phyloP scores from a whole-genome alignment of 2,797 vertebrate genomes.

The Etheostoma perlongum region DNA sequence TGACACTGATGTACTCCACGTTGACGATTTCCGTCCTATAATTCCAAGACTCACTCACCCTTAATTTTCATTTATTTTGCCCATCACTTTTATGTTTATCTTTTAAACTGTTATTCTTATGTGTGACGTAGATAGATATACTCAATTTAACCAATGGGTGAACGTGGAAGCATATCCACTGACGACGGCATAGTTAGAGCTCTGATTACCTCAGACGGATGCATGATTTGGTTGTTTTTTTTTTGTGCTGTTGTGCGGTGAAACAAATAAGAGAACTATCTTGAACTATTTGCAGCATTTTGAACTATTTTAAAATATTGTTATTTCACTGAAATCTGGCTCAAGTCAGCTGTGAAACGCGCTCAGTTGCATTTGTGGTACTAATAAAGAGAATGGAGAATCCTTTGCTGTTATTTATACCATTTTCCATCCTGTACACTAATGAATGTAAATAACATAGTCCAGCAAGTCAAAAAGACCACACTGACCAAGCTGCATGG shows the following conservation, averaged over 20 bases:
- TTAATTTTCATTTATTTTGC: conserved; percentile 62
- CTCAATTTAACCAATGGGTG: conserved; percentile 57
- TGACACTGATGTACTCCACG: conserved; percentile 69
- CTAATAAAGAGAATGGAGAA: neutral
- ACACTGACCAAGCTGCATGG: conserved; percentile 39
- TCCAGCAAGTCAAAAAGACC: conserved; percentile 40
- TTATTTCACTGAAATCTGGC: conserved; percentile 16
- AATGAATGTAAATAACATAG: conserved; percentile 35
- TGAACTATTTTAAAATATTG: conserved; percentile 11
- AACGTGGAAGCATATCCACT: conserved; percentile 42
- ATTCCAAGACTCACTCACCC: conserved; percentile 59
- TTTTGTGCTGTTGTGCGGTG: conserved; percentile 17
- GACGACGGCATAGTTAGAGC: conserved; percentile 40
- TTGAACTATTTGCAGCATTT: conserved; percentile 9
- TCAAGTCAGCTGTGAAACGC: conserved; percentile 28
- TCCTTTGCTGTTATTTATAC: neutral
- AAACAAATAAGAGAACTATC: conserved; percentile 37
- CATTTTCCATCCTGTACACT: conserved; percentile 4
- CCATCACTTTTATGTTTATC: conserved; percentile 60
- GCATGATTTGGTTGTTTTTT: conserved; percentile 43
- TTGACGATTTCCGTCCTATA: conserved; percentile 52
- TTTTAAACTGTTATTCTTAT: conserved; percentile 53
- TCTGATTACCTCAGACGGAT: conserved; percentile 31
- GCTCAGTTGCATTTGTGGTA: neutral
- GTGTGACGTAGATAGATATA: conserved; percentile 50